Conservation (phyloP, 2,797 vertebrate species). For the Lagocephalus sceleratus region DNA sequence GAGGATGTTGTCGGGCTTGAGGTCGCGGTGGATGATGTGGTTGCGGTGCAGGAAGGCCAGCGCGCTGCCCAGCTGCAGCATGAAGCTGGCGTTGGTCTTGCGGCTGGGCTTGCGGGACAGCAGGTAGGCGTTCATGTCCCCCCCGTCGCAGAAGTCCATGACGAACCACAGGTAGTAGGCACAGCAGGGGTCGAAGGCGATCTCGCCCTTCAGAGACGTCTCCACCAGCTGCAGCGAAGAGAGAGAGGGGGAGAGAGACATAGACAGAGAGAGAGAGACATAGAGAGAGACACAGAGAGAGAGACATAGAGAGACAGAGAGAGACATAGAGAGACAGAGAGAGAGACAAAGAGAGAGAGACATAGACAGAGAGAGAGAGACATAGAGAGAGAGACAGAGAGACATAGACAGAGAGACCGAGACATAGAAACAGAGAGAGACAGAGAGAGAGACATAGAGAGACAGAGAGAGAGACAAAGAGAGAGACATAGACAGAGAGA, state of each 20-base stretch:
- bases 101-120: conserved; percentile 92
- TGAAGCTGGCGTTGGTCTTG: conserved; percentile 96
- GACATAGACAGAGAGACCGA: no score
- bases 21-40: conserved; percentile 95
- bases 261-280: neutral
- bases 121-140: conserved; percentile 96
- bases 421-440: no score
- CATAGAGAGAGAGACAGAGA: no score
- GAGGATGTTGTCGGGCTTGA: conserved; percentile 97
- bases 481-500: no score
- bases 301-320: no score
- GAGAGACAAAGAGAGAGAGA: conserved; percentile 1
- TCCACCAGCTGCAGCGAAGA: conserved; percentile 61
- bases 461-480: no score
- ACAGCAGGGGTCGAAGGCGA: conserved; percentile 90
- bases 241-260: conserved; percentile 4
- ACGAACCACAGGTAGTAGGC: conserved; percentile 98
- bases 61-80: conserved; percentile 96
- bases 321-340: no score
- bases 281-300: no score
- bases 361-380: neutral
- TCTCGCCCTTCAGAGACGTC: conserved; percentile 91
- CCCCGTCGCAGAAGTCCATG: conserved; percentile 98
- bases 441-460: no score
- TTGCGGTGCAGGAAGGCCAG: conserved; percentile 97